Evolutionary conservation across 2,888 invertebrate species (phyloP).

Genomic region (Cantharis rustica): DNA sequence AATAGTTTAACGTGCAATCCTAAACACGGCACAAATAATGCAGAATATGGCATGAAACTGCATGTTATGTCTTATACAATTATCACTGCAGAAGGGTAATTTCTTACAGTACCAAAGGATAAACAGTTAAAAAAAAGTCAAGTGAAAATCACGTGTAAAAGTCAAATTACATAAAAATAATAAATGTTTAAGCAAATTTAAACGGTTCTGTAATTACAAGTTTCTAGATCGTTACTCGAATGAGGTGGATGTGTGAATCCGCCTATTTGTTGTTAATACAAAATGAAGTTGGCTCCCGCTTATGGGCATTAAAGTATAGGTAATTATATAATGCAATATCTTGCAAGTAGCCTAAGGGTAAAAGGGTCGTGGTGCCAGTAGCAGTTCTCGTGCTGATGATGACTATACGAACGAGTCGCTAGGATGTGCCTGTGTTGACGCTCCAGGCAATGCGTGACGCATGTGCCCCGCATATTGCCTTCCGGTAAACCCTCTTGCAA

Average conservation of each 20-base stretch:
- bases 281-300: conserved; percentile 24
- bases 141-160: not conserved
- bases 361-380: conserved; percentile 42
- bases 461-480: conserved; percentile 44
- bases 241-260: conserved; percentile 21
- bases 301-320: conserved; percentile 27
- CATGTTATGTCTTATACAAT: too few relatives aligned
- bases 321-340: conserved; percentile 34
- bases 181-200: not conserved
- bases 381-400: conserved; percentile 43
- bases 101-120: not conserved
- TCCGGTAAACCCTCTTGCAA: conserved; percentile 38
- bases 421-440: conserved; percentile 38
- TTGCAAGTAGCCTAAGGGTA: conserved; percentile 34
- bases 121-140: not conserved
- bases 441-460: conserved; percentile 46
- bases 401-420: conserved; percentile 40
- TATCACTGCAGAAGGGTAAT: not conserved
- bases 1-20: not conserved
- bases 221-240: not conserved
- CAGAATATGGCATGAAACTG: too few relatives aligned
- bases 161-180: not conserved
- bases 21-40: not conserved
- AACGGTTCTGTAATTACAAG: not conserved
- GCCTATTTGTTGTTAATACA: conserved; percentile 25